These are phyloP conservation scores for Xestoiulus laeticollis DNA, from an alignment of 2,888 invertebrate species.

Conservation along the genomic window DNA sequence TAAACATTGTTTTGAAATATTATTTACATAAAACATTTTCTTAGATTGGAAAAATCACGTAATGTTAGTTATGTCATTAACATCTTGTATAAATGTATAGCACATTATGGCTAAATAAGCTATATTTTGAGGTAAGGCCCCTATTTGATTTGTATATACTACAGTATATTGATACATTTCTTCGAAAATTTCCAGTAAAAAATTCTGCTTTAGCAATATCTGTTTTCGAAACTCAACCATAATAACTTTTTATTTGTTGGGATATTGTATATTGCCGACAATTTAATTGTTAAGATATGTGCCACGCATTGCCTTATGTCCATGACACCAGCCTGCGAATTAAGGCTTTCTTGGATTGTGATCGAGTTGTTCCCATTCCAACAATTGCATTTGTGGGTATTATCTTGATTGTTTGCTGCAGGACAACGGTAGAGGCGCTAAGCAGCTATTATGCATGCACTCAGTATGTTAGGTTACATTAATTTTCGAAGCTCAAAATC, in stretches of 20 bases:
- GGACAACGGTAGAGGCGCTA: neutral
- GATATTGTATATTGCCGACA: neutral
- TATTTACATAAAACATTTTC: no score
- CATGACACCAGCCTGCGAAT: neutral
- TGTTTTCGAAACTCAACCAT: neutral
- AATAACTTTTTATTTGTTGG: neutral
- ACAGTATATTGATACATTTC: no score
- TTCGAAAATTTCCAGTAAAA: neutral
- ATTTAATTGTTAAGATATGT: neutral
- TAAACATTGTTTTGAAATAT: no score
- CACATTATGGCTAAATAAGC: no score
- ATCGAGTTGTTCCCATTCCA: constrained; percentile 27
- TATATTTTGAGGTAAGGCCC: no score
- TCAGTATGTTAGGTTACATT: neutral
- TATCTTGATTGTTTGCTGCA: constrained; percentile 17
- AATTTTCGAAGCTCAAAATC: neutral
- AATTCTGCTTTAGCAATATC: neutral
- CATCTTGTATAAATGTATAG: no score
- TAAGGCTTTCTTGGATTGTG: neutral
- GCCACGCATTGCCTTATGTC: neutral
- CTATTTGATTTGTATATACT: no score
- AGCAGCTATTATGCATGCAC: neutral
- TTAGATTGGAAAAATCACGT: no score
- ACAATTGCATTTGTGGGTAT: neutral
- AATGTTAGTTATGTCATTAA: no score